Evolutionary conservation across 2,888 invertebrate species (phyloP), one percentile per base, ranked within the genome.

Genomic region (Lysandra bellargus): DNA sequence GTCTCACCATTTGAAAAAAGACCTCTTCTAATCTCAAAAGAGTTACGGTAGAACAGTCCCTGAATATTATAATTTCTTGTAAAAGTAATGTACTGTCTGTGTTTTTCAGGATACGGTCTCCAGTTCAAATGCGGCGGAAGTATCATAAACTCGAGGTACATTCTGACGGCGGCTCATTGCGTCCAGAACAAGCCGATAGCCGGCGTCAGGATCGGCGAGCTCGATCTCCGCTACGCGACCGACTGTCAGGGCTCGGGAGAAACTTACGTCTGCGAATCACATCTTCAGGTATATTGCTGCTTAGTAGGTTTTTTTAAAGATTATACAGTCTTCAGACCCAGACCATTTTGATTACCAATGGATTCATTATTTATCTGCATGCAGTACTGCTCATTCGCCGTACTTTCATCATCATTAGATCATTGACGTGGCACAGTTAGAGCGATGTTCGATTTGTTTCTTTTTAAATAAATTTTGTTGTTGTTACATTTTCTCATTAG

Each of bases 161-260:
- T 95, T 33, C 85, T 94, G 61, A 94, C 94, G 0, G 94, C 95
- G 0, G 92, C 92, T 1, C 95, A 95, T 82, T 95, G 94, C 81
- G 89, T 92, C 4, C 1, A 53, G 1, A 33, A 75, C 49, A 79
- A 80, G 40, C 53, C 9, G 0, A 78, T 83, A 14, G 79, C 80
- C 9, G 82, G 79, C 1, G 80, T 83, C 1, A 80, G 82, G 40
- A 30, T 83, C 17, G 83, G 83, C 3, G 83, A 82, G 40, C 78
- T 78, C 9, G 78, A 83, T 49, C 60, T 80, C 17, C n/a, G 44
- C 74, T 80, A 53, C 14, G 44, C 30, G 37, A 76, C n/a, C 49
- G 80, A 72, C 60, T 81, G 78, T 77, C 78, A 12, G 7, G 74
- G 53, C 44, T 72, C 57, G 30, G 78, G 49, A 7, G 49, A 64